phyloP scores from a whole-genome alignment of 1,140 invertebrate species.

The Bombus impatiens region DNA sequence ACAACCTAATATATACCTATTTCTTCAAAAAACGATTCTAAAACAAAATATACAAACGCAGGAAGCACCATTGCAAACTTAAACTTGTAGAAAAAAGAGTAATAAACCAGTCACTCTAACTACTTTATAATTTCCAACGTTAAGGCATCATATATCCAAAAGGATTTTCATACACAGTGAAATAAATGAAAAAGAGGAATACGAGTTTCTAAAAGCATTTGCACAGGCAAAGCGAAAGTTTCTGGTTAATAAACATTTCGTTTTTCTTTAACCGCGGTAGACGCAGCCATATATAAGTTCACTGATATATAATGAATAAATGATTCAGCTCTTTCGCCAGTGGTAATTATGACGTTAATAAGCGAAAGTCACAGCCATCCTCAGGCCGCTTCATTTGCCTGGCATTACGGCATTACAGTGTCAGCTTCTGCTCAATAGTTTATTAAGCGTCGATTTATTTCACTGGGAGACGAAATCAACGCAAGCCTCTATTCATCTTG shows the following conservation, averaged over 20 bases:
- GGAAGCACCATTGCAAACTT: no score
- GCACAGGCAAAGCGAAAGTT: no score
- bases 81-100: no score
- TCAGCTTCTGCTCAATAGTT: background rate
- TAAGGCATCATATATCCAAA: no score
- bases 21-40: no score
- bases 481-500: background rate
- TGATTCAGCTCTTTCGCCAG: background rate
- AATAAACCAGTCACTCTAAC: no score
- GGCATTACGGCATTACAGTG: background rate
- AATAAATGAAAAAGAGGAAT: no score
- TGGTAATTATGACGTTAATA: background rate
- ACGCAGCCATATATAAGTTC: background rate
- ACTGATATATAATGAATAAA: background rate
- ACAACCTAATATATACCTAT: no score
- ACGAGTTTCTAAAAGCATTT: no score
- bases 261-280: background rate
- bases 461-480: background rate
- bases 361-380: background rate
- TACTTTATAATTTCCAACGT: no score
- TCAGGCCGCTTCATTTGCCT: background rate
- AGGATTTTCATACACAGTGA: no score
- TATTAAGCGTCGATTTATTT: background rate
- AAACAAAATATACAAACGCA: no score
- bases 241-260: background rate